Evolutionary conservation across 1,140 invertebrate species (phyloP).

Genomic region (Cyrtorhinus lividipennis): DNA sequence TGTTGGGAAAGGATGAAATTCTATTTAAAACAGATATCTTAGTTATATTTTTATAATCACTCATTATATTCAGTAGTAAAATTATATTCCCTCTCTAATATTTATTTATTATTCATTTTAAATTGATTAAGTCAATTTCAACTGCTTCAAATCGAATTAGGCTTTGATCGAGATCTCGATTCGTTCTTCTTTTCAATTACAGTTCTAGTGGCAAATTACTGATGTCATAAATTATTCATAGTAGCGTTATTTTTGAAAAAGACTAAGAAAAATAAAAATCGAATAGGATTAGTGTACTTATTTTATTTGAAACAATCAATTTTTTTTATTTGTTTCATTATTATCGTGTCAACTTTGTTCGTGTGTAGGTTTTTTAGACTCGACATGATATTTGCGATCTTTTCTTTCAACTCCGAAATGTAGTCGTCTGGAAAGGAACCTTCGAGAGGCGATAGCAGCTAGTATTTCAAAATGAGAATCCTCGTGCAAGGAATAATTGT

Average conservation of each 20-base stretch:
- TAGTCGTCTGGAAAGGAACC: too few species aligned
- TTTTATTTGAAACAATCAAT: background rate
- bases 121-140: background rate
- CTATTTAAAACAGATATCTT: too few species aligned
- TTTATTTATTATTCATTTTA: background rate
- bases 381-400: background rate
- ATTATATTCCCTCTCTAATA: too few species aligned
- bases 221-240: slow-evolving; percentile 2
- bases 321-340: background rate
- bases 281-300: slow-evolving; percentile 5
- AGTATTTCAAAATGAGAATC: too few species aligned
- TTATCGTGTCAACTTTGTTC: too few species aligned
- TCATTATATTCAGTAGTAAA: background rate
- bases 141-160: background rate
- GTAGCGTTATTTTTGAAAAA: slow-evolving; percentile 1
- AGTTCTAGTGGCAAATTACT: background rate
- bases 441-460: too few species aligned
- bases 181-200: background rate
- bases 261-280: background rate
- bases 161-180: background rate
- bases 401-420: background rate
- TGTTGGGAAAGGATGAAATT: too few species aligned
- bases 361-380: too few species aligned
- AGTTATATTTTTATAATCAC: background rate
- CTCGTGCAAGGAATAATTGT: too few species aligned